Evolutionary conservation across 2,113 vertebrate species (phyloP).

Genomic region (Rhinolophus ferrumequinum): DNA sequence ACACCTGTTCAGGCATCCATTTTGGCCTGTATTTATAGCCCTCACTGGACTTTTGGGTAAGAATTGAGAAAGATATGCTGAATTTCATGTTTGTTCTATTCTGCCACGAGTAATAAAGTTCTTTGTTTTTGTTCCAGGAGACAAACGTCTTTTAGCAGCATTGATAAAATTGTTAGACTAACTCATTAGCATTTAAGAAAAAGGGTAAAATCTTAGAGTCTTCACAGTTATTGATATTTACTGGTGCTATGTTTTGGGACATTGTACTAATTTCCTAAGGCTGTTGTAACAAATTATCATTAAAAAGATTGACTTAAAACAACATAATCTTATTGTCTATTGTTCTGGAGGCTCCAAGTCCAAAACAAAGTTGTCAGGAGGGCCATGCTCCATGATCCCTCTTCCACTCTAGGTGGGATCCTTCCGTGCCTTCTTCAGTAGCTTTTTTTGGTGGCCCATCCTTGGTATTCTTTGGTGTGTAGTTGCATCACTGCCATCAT

Average conservation of each 20-base stretch:
- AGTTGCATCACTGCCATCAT: neutral
- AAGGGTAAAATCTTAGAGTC: neutral
- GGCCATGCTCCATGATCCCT: neutral
- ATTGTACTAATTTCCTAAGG: neutral
- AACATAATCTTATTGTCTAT: neutral
- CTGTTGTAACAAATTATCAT: neutral
- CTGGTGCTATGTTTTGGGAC: neutral
- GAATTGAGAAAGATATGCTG: neutral
- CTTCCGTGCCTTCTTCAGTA: neutral
- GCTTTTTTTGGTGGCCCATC: neutral
- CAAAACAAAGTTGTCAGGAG: neutral
- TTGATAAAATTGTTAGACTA: neutral
- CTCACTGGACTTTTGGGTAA: neutral
- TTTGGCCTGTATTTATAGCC: neutral
- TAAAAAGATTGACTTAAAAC: neutral
- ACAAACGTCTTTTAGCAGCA: neutral
- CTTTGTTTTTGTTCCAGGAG: neutral
- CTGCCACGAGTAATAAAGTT: neutral
- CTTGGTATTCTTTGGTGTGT: fast-evolving
- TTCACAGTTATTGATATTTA: neutral
- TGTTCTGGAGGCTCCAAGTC: neutral
- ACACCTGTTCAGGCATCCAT: neutral
- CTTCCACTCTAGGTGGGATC: neutral
- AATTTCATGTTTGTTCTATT: neutral
- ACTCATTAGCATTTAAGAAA: neutral